A percentile compares a stretch with the other conserved stretches of the same genome.
These are phyloP conservation scores for Bombylius major DNA, from an alignment of 2,888 invertebrate genomes.

Conservation along the genomic window DNA sequence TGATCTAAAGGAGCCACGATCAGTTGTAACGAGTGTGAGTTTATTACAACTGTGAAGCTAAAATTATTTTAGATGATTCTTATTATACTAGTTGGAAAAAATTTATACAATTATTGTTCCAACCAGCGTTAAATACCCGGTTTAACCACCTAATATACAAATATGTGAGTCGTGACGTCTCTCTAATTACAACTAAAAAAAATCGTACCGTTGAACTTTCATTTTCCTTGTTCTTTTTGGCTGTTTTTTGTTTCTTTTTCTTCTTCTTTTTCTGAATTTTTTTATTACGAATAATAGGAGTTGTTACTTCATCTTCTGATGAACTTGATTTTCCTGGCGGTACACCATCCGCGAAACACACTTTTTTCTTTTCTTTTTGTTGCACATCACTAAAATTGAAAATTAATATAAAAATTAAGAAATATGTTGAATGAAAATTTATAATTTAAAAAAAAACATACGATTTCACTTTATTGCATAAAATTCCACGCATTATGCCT, in stretches of 20 bases:
- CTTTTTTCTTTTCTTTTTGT: slow-evolving; percentile 9
- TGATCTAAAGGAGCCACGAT: no score
- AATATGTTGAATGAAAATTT: no score
- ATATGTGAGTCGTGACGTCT: no score
- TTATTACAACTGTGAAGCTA: no score
- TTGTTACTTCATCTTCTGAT: slow-evolving; percentile 1
- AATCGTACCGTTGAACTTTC: not conserved
- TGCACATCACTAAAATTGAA: not conserved
- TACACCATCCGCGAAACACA: slow-evolving; percentile 16
- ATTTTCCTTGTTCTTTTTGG: not conserved
- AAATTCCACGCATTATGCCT: slow-evolving; percentile 13
- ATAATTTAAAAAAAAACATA: slow-evolving; percentile 14
- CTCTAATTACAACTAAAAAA: no score
- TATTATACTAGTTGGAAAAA: no score
- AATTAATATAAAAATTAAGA: not conserved
- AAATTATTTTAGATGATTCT: no score
- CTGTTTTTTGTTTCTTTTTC: not conserved
- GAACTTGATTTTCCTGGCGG: slow-evolving; percentile 11
- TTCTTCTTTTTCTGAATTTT: not conserved
- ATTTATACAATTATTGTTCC: no score
- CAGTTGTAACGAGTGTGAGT: no score
- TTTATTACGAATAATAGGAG: not conserved
- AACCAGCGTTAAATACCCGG: no score
- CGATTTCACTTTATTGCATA: slow-evolving; percentile 12
- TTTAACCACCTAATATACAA: no score